Percentiles rank a stretch among this genome's conserved stretches.
Conservation (phyloP, 2,888 invertebrate species). For the Siphonodentalium dalli region DNA sequence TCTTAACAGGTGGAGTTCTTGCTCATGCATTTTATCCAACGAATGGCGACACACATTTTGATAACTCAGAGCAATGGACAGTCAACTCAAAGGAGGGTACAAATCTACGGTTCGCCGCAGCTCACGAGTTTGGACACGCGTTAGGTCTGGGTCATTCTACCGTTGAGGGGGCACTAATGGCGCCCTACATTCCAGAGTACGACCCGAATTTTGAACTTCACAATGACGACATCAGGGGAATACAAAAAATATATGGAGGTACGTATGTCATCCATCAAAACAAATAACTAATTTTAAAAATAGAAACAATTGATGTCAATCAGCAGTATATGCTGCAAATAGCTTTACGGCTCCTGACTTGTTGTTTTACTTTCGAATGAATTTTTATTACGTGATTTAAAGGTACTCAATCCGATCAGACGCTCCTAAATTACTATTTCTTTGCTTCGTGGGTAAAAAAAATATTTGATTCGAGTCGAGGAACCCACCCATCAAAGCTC, state of each 20-base stretch:
- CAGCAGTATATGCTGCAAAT: too few relatives aligned
- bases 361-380: too few relatives aligned
- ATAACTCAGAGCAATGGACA: slow-evolving; percentile 62
- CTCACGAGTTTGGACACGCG: slow-evolving; percentile 64
- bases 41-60: slow-evolving; percentile 62
- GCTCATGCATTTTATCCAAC: slow-evolving; percentile 64
- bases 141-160: slow-evolving; percentile 61
- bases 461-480: too few relatives aligned
- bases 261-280: too few relatives aligned
- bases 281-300: too few relatives aligned
- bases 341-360: too few relatives aligned
- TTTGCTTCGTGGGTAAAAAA: too few relatives aligned
- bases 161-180: slow-evolving; percentile 58
- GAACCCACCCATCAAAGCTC: too few relatives aligned
- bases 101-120: slow-evolving; percentile 59
- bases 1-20: slow-evolving; percentile 51
- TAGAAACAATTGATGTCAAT: too few relatives aligned
- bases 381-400: too few relatives aligned
- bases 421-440: too few relatives aligned
- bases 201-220: slow-evolving; percentile 54
- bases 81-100: slow-evolving; percentile 41
- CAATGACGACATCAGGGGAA: slow-evolving; percentile 56
- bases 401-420: too few relatives aligned
- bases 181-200: slow-evolving; percentile 60
- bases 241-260: slow-evolving; percentile 60